phyloP scores from a whole-genome alignment of 2,113 vertebrate species.

The Myotis davidii region DNA sequence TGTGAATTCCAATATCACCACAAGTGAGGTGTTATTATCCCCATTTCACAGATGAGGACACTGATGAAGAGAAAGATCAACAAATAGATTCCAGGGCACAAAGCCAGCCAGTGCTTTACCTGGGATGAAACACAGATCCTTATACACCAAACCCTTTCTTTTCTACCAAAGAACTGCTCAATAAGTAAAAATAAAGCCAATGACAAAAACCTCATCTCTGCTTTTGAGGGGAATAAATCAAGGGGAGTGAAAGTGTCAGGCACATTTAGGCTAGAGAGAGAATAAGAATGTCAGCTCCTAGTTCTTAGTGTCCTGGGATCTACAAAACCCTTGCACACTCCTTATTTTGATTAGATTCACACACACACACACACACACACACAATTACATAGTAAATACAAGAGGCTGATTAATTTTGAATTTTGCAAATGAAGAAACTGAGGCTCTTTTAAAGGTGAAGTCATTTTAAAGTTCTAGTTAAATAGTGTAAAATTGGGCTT shows the following conservation, averaged over 20 bases:
- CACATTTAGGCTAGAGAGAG: background rate
- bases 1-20: background rate
- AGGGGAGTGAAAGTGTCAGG: background rate
- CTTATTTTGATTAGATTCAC: background rate
- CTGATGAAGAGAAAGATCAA: background rate
- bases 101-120: background rate
- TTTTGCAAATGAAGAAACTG: background rate
- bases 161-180: background rate
- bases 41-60: background rate
- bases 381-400: background rate
- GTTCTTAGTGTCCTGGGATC: background rate
- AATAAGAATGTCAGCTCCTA: background rate
- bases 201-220: background rate
- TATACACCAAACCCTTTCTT: background rate
- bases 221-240: background rate
- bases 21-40: background rate
- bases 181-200: background rate
- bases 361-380: background rate
- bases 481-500: background rate
- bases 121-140: background rate
- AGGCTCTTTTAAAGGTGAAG: background rate
- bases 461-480: background rate
- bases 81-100: background rate
- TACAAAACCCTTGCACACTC: background rate
- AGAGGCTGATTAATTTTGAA: background rate